Conservation (phyloP, 1,140 invertebrate species). For the Solen grandis region DNA sequence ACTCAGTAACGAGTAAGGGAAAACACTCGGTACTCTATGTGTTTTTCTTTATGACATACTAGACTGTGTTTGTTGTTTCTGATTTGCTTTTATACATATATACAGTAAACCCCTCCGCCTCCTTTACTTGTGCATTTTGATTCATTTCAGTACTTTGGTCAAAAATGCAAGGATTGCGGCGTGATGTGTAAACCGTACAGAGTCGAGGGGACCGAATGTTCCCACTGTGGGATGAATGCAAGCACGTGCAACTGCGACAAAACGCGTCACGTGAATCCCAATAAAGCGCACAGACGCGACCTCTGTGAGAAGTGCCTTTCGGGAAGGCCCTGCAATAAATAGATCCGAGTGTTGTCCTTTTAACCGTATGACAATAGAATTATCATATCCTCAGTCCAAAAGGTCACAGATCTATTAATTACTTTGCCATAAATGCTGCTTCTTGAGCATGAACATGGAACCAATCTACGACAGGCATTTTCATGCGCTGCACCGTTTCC, state of each 20-base stretch:
- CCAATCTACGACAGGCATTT: too few species aligned
- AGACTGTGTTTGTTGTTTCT: background rate
- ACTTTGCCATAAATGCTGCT: too few species aligned
- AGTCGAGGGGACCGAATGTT: slow-evolving; percentile 28
- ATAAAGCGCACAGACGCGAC: slow-evolving; percentile 12
- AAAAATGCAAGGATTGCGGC: slow-evolving; percentile 25
- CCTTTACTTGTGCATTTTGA: background rate
- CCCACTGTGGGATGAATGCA: background rate
- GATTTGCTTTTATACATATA: too few species aligned
- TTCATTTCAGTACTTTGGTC: slow-evolving; percentile 28
- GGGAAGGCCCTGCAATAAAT: background rate
- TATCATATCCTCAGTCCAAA: too few species aligned
- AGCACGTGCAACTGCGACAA: slow-evolving; percentile 9
- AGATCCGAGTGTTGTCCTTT: too few species aligned
- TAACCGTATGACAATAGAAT: too few species aligned
- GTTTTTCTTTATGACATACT: background rate
- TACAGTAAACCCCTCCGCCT: background rate
- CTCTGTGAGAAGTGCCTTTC: slow-evolving; percentile 38
- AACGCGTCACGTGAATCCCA: background rate
- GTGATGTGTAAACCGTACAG: slow-evolving; percentile 14
- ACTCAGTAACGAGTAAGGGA: background rate
- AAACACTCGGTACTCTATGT: background rate
- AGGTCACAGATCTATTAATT: too few species aligned
- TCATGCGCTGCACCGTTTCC: too few species aligned
- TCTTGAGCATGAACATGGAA: too few species aligned